Conservation (phyloP, 2,888 invertebrate species). For the Drosophila peninsularis region DNA sequence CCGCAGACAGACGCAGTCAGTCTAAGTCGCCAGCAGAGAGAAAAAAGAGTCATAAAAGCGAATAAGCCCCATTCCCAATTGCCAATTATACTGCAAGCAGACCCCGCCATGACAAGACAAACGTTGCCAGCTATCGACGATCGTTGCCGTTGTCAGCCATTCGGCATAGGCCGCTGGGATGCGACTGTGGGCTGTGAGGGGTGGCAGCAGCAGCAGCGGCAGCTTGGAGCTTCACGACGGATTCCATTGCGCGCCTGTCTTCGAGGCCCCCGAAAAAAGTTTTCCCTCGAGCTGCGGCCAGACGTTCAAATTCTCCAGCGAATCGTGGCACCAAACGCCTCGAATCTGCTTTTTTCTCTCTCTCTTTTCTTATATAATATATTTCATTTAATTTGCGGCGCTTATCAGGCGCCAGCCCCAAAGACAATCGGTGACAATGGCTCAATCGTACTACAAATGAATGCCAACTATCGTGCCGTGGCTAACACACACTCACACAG, state of each 20-base stretch:
- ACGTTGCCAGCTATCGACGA: conserved; percentile 76
- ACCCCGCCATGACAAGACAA: conserved; percentile 65
- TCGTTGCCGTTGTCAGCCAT: conserved; percentile 68
- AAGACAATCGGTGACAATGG: conserved; percentile 74
- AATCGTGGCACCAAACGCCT: conserved; percentile 56
- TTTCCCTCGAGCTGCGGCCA: conserved; percentile 32
- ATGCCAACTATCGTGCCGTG: conserved; percentile 43
- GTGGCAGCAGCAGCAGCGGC: neutral
- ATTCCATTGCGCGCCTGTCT: conserved; percentile 46
- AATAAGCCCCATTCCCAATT: conserved; percentile 75
- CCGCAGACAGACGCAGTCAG: conserved; percentile 38
- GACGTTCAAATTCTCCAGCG: conserved; percentile 43
- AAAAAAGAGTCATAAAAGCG: conserved; percentile 75
- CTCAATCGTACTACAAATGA: conserved; percentile 61
- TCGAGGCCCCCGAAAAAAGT: conserved; percentile 9
- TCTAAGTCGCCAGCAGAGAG: conserved; percentile 29
- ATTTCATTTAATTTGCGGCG: conserved; percentile 74
- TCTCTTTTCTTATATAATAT: conserved; percentile 61
- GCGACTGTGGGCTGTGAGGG: neutral
- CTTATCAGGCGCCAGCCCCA: conserved; percentile 81
- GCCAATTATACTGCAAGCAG: conserved; percentile 75
- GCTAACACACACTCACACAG: conserved; percentile 20
- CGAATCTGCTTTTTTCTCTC: conserved; percentile 19
- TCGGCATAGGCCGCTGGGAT: conserved; percentile 40
- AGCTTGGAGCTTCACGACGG: conserved; percentile 50